Base-by-base conservation (phyloP, 2,113 vertebrate species). In the Heterotis niloticus region DNA sequence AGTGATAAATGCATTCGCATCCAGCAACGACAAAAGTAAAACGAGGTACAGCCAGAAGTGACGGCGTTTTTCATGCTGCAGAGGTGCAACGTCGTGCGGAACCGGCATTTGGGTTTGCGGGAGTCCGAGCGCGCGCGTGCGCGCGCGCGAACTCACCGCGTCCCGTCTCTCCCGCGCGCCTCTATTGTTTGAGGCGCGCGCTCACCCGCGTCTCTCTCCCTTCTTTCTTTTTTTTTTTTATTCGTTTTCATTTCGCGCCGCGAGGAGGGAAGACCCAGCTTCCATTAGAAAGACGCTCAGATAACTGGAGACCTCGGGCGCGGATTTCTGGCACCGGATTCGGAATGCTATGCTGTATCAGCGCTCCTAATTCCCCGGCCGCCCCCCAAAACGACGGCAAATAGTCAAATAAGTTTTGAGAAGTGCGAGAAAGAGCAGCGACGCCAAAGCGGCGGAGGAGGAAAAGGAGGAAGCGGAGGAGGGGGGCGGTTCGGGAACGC, bases 181-280 rank as follows among this genome's bases (percentile, higher is more conserved):
- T 80, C 79, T 75, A 26, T 79, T 79, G 71, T 74, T 64, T 67
- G 64, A 59, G n/a, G 29, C 23, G 65, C 72, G 73, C 72, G 66
- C 66, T n/a, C 56, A 72, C 69, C 51, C 64, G 29, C 64, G 78
- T 54, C 24, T 51, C 29, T 57, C 18, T 52, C 34, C n/a, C n/a
- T 20, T 64, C 52, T 12, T 71, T n/a, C 65, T n/a, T 60, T 29
- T 78, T 56, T 28, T 57, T 64, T 71, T 65, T 81, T 75, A 67
- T 64, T 71, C 66, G 76, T 65, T 76, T 23, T 76, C 51, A 34
- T 51, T 78, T 75, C 80, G 85, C 81, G 80, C 81, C 83, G 82
- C 87, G 74, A 81, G 7, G 87, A 83, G 56, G 67, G 80, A 66
- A 54, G 60, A 24, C 51, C 26, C 26, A n/a, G 23, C 44, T 65